Evolutionary conservation across 1,140 invertebrate species (phyloP), one percentile per base, ranked within the genome.

Genomic region (Lucilia sericata): DNA sequence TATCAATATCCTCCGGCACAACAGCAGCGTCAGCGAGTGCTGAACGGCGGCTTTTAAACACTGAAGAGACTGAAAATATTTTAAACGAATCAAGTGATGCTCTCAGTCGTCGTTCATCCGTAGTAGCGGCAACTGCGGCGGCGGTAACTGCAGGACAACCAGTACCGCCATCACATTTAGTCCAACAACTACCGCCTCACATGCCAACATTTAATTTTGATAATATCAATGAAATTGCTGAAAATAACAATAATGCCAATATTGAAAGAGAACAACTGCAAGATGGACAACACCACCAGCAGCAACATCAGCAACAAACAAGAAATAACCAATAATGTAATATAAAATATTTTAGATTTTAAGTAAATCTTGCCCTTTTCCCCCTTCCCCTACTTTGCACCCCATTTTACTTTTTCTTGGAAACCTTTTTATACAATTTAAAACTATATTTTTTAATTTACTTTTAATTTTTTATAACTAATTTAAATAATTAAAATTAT

Each of bases 211-310:
- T 84, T 17, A 81, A 90, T 81, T 88, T 89, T 81, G 87, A 84
- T 47, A 90, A 91, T 70, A 89, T 91, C 34, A 91, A 91, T 86
- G 89, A 91, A 86, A 91, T 91, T n/a, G 89, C 89, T 9, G 89
- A 91, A 75, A 91, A 91, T 75, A 88, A 89, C 83, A 91, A 91
- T 70, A 91, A 91, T 86, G 89, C 89, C 55, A 91, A 91, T 82
- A 90, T 91, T 82, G 89, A 91, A 85, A 87, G 89, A 9, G 89
- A 90, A 87, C 76, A 80, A 80, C 78, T 90, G 74, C 87, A 88
- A 47, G 88, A 91, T 34, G 81, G 65, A 34, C 51, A 82, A n/a
- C 51, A 65, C 3, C 80, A 80, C 4, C 47, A 81, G 21, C 30
- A n/a, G 42, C 42, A 42, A 5, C 2, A 42, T 42, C 42, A 42